Evolutionary conservation across 2,113 vertebrate genomes (phyloP).

Genomic region (Oreochromis niloticus): DNA sequence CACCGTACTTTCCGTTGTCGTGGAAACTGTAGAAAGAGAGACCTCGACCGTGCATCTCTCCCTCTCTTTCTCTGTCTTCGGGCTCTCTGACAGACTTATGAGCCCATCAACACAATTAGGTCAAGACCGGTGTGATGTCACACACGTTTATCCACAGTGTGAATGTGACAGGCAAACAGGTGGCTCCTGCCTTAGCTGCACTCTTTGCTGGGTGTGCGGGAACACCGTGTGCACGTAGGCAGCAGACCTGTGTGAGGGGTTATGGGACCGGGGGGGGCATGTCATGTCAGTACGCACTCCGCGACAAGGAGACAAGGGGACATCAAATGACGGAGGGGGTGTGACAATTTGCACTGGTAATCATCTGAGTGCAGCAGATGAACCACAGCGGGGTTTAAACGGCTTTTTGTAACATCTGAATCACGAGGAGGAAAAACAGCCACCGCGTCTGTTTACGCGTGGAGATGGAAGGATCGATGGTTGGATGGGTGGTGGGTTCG

Average conservation of each 20-base stretch:
- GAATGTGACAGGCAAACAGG: constrained; percentile 41
- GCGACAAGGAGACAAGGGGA: constrained; percentile 1
- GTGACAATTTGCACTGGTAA: background rate
- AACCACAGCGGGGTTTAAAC: background rate
- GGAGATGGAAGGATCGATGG: background rate
- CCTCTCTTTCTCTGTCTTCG: background rate
- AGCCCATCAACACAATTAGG: constrained; percentile 43
- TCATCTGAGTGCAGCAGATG: background rate
- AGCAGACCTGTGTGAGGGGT: background rate
- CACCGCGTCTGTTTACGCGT: background rate
- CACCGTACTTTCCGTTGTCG: constrained; percentile 56
- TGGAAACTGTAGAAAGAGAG: constrained; percentile 66
- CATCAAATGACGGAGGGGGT: constrained; percentile 6
- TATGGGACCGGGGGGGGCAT: background rate
- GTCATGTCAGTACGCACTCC: constrained; percentile 17
- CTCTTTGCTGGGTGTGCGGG: background rate
- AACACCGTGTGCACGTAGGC: background rate
- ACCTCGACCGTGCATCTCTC: background rate
- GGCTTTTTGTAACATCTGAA: background rate
- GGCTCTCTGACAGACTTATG: background rate
- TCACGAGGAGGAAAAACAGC: background rate
- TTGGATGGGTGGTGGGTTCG: background rate
- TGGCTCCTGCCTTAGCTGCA: constrained; percentile 17
- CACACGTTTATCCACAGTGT: background rate
- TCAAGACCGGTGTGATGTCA: constrained; percentile 10